Conservation (phyloP, 2,797 vertebrate genomes). For the Pantherophis alleghaniensis region DNA sequence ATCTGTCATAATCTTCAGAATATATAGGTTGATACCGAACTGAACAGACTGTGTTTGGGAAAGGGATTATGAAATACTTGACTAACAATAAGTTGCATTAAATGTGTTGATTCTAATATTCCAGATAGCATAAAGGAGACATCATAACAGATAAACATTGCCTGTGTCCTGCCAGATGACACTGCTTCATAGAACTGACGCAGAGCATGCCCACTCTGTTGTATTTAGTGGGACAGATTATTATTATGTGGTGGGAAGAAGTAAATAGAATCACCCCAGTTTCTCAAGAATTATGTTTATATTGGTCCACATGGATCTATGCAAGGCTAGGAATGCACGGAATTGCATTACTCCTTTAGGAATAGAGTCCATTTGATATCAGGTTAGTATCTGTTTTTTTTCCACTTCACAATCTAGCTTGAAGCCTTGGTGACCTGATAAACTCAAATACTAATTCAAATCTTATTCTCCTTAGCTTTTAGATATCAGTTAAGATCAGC, state of each 20-base stretch:
- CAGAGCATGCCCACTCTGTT: background rate
- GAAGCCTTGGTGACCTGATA: background rate
- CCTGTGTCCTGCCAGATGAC: background rate
- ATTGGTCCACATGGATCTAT: background rate
- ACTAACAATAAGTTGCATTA: background rate
- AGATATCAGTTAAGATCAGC: background rate
- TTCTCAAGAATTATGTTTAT: background rate
- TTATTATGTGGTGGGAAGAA: background rate
- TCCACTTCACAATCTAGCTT: background rate
- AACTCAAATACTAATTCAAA: background rate
- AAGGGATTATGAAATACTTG: background rate
- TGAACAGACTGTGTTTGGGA: background rate
- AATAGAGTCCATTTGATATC: background rate
- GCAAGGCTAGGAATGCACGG: background rate
- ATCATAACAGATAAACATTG: background rate
- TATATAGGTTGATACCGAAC: background rate
- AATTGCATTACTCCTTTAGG: background rate
- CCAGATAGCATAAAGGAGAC: background rate
- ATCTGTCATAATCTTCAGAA: background rate
- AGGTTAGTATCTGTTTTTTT: background rate
- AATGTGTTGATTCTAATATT: background rate
- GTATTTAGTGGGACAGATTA: background rate
- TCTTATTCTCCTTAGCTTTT: background rate
- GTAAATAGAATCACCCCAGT: background rate
- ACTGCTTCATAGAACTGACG: background rate